Evolutionary conservation across 1,140 invertebrate species (phyloP).

Genomic region (Bombus superbus): DNA sequence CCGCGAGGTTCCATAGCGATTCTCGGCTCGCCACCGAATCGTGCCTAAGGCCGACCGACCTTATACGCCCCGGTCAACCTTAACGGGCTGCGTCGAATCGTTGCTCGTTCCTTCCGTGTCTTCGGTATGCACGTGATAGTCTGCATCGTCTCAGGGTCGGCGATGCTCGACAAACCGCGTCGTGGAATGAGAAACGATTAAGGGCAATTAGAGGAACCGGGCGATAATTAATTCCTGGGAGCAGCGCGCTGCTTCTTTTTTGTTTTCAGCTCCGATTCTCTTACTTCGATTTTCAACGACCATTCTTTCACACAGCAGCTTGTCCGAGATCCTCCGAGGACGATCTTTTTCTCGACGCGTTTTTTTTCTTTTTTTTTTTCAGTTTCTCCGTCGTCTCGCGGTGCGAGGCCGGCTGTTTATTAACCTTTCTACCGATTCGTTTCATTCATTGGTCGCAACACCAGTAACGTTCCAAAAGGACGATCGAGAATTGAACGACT

Average conservation of each 20-base stretch:
- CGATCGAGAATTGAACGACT: neutral
- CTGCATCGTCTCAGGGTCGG: conserved; percentile 53
- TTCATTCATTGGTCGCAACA: neutral
- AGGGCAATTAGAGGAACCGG: conserved; percentile 31
- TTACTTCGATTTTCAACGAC: neutral
- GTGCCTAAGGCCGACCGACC: conserved; percentile 58
- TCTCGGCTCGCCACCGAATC: conserved; percentile 38
- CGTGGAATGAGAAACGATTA: conserved; percentile 22
- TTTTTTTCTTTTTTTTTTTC: too few relatives aligned
- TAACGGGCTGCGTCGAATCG: conserved; percentile 52
- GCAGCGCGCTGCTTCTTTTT: neutral
- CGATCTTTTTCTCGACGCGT: too few relatives aligned
- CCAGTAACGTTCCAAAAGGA: neutral
- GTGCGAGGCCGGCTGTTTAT: too few relatives aligned
- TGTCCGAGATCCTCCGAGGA: too few relatives aligned
- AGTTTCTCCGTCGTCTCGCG: too few relatives aligned
- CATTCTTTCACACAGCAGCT: neutral
- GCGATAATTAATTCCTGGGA: conserved; percentile 37
- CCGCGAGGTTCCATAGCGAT: conserved; percentile 11
- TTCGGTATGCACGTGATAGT: conserved; percentile 54
- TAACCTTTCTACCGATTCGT: too few relatives aligned
- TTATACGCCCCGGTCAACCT: conserved; percentile 68
- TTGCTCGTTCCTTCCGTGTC: conserved; percentile 57
- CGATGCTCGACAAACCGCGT: neutral
- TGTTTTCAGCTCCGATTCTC: neutral